Evolutionary conservation across 2,113 vertebrate species (phyloP).

Genomic region (Pygathrix nemaeus): DNA sequence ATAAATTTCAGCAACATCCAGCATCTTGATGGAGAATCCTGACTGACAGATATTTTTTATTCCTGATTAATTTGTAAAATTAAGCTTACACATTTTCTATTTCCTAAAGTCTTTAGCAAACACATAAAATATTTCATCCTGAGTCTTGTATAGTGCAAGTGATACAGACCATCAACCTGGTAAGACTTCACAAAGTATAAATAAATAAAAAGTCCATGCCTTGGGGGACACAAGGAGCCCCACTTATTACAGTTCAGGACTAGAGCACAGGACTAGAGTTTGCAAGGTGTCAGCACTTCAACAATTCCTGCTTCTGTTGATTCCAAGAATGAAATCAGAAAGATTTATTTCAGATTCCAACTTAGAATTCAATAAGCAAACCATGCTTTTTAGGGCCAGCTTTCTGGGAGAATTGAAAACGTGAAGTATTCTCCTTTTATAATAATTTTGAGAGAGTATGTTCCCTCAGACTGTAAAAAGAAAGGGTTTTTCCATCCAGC

Average conservation of each 20-base stretch:
- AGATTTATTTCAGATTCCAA: slow-evolving; percentile 66
- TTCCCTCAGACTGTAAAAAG: background rate
- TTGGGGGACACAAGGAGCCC: slow-evolving; percentile 65
- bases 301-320: slow-evolving; percentile 52
- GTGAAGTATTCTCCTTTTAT: background rate
- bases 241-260: slow-evolving; percentile 59
- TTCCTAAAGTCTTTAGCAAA: slow-evolving; percentile 76
- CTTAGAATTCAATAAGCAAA: background rate
- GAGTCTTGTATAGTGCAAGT: slow-evolving; percentile 74
- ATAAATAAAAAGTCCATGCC: background rate
- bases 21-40: slow-evolving; percentile 74
- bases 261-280: slow-evolving; percentile 32
- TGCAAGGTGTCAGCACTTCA: slow-evolving; percentile 65
- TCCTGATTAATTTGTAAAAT: slow-evolving; percentile 77
- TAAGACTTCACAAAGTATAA: slow-evolving; percentile 68
- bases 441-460: background rate
- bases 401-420: background rate
- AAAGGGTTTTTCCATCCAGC: background rate
- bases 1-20: slow-evolving; percentile 57
- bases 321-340: slow-evolving; percentile 68
- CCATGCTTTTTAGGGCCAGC: background rate
- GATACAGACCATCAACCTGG: slow-evolving; percentile 66
- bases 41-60: slow-evolving; percentile 46
- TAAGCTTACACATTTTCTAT: slow-evolving; percentile 64
- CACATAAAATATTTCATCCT: slow-evolving; percentile 64